Percentiles rank a stretch among this genome's conserved stretches.
Evolutionary conservation across 2,113 vertebrate species (phyloP).

Genomic region (Tachysurus fulvidraco): DNA sequence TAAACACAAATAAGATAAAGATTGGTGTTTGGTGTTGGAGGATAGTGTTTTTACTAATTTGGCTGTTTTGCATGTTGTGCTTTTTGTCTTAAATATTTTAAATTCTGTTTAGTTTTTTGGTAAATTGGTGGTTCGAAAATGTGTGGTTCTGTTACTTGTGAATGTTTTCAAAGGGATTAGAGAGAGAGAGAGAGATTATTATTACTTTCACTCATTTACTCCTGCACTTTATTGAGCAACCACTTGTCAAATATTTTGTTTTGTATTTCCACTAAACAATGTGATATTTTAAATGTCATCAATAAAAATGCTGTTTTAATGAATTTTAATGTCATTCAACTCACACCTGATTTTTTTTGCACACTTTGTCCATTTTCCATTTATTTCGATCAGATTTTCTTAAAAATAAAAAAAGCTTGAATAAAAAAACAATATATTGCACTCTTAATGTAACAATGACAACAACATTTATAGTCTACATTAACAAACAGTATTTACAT

Average conservation of each 20-base stretch:
- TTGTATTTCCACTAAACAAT: background rate
- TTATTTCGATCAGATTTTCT: slow-evolving; percentile 43
- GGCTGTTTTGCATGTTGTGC: background rate
- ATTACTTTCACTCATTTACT: background rate
- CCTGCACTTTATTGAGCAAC: background rate
- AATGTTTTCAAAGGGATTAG: background rate
- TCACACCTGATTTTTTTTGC: background rate
- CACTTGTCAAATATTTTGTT: background rate
- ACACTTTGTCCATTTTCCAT: slow-evolving; percentile 12
- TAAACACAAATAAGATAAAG: background rate
- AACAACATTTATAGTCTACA: slow-evolving; percentile 27
- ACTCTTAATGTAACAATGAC: slow-evolving; percentile 48
- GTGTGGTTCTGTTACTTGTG: background rate
- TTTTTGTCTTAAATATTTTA: background rate
- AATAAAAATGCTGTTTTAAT: background rate
- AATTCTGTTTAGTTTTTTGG: background rate
- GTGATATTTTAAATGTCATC: background rate
- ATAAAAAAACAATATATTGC: slow-evolving; percentile 31
- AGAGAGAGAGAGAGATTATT: too few species aligned
- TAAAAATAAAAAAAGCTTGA: slow-evolving; percentile 27
- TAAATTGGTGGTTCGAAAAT: background rate
- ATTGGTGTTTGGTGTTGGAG: background rate
- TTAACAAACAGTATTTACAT: slow-evolving; percentile 61
- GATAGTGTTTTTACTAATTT: background rate
- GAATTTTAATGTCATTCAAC: background rate